A percentile compares a stretch with the other conserved stretches of the same genome.
Conservation (phyloP, 2,113 vertebrate species). For the Coptodon rendalli region DNA sequence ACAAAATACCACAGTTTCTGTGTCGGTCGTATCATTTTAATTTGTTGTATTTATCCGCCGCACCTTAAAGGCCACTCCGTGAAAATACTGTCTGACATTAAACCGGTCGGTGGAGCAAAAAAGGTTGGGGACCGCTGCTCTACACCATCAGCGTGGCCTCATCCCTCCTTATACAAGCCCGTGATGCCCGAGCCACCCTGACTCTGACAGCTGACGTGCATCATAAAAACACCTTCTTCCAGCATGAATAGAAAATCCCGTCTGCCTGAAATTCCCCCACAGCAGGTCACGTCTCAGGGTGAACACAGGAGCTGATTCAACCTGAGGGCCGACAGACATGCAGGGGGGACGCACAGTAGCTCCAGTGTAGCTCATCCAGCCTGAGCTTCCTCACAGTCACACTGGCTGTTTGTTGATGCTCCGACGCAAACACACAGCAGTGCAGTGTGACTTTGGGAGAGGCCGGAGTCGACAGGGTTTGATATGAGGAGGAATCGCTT, state of each 20-base stretch:
- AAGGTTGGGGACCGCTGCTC: neutral
- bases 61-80: neutral
- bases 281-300: neutral
- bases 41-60: neutral
- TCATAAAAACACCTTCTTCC: neutral
- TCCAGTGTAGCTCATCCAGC: neutral
- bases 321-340: neutral
- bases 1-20: rapidly evolving
- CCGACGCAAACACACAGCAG: neutral
- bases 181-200: neutral
- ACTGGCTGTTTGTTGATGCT: neutral
- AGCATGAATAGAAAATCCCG: neutral
- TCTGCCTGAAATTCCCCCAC: neutral
- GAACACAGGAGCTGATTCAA: conserved; percentile 12
- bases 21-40: neutral
- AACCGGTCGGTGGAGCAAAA: neutral
- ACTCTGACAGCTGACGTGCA: neutral
- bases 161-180: neutral
- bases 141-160: neutral
- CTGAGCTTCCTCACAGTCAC: neutral
- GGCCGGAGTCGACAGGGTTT: neutral
- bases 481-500: neutral
- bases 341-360: neutral
- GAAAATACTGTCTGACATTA: neutral
- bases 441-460: neutral